A percentile compares a stretch with the other conserved stretches of the same genome.
phyloP scores from a whole-genome alignment of 2,888 invertebrate genomes.

The Drosophila monieri region DNA sequence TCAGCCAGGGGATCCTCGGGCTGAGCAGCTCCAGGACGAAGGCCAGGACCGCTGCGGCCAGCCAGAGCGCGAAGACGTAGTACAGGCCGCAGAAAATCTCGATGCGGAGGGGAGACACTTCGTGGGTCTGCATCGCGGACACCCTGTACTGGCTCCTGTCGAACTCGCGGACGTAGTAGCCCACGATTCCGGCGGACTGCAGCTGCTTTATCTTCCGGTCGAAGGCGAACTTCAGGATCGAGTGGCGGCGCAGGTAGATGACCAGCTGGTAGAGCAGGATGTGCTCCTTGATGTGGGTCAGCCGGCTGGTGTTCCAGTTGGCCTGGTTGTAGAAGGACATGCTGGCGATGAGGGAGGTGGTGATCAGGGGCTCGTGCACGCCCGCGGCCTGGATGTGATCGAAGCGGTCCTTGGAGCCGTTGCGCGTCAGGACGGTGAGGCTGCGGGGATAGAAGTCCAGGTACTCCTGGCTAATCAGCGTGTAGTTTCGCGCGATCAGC shows the following conservation, averaged over 20 bases:
- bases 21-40: slow-evolving; percentile 58
- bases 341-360: slow-evolving; percentile 56
- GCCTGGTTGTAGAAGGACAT: slow-evolving; percentile 63
- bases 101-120: slow-evolving; percentile 25
- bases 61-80: slow-evolving; percentile 27
- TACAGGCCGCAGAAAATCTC: slow-evolving; percentile 51
- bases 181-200: slow-evolving; percentile 64
- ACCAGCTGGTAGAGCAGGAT: slow-evolving; percentile 66
- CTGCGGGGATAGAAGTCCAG: slow-evolving; percentile 63
- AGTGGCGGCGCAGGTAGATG: slow-evolving; percentile 70
- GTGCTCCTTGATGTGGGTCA: slow-evolving; percentile 69
- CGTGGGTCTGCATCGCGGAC: not conserved
- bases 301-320: slow-evolving; percentile 50
- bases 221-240: slow-evolving; percentile 60
- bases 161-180: slow-evolving; percentile 40
- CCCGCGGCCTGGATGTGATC: slow-evolving; percentile 35
- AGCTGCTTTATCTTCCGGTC: slow-evolving; percentile 69
- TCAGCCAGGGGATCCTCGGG: slow-evolving; percentile 26
- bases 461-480: slow-evolving; percentile 35
- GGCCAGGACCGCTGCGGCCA: slow-evolving; percentile 19
- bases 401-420: slow-evolving; percentile 29
- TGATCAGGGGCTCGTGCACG: slow-evolving; percentile 19
- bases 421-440: slow-evolving; percentile 40
- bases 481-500: slow-evolving; percentile 56
- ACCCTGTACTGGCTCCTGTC: slow-evolving; percentile 19